Evolutionary conservation across 2,888 invertebrate genomes (phyloP).

Genomic region (Nomada ferruginata): DNA sequence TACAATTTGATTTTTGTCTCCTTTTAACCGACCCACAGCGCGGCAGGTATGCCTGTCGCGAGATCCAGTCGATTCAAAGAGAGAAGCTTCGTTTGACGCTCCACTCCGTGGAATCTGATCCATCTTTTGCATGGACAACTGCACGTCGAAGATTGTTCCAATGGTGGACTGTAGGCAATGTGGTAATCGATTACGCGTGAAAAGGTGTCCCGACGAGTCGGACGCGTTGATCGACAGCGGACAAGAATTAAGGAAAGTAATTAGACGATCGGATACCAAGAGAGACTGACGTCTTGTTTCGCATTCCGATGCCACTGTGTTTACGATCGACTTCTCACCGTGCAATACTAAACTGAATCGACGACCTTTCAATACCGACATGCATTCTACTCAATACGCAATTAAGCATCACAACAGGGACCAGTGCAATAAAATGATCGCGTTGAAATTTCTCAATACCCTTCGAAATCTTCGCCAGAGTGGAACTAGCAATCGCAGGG

Average conservation of each 20-base stretch:
- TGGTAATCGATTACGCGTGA: conserved; percentile 31
- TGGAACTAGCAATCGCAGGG: too few relatives aligned
- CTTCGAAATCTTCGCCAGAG: too few relatives aligned
- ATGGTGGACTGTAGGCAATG: conserved; percentile 22
- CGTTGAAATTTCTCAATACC: too few relatives aligned
- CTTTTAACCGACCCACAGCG: background rate
- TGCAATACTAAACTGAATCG: too few relatives aligned
- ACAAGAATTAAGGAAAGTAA: conserved; percentile 24
- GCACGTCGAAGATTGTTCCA: conserved; percentile 6
- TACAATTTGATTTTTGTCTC: conserved; percentile 6
- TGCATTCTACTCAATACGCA: too few relatives aligned
- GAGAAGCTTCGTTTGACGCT: conserved; percentile 1
- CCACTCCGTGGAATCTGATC: conserved; percentile 4
- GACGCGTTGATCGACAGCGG: conserved; percentile 32
- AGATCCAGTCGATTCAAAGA: background rate
- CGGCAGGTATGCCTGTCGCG: background rate
- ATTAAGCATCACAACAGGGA: too few relatives aligned
- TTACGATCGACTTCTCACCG: background rate
- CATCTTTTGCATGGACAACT: conserved; percentile 1
- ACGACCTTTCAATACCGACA: too few relatives aligned
- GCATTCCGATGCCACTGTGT: background rate
- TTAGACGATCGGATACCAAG: conserved; percentile 28
- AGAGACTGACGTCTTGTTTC: conserved; percentile 20
- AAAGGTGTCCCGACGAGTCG: conserved; percentile 26
- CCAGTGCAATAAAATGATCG: too few relatives aligned